phyloP scores from a whole-genome alignment of 2,797 vertebrate species.

The Acridotheres tristis region DNA sequence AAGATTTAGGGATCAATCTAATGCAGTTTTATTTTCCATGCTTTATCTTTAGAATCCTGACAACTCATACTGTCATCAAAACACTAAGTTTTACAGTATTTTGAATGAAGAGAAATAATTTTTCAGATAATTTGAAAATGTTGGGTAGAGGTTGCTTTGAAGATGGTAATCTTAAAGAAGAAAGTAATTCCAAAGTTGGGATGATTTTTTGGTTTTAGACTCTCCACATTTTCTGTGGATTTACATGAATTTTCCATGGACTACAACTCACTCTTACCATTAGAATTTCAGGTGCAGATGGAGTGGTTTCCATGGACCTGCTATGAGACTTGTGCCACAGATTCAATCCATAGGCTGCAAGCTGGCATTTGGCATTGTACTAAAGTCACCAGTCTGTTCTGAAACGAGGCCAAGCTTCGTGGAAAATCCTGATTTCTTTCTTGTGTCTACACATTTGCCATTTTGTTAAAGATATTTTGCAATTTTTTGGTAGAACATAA shows the following conservation, averaged over 20 bases:
- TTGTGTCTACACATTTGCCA: background rate
- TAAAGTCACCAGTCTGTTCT: background rate
- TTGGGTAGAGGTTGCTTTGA: background rate
- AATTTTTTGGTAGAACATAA: background rate
- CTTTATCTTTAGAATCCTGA: background rate
- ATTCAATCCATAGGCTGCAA: background rate
- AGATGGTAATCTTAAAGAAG: background rate
- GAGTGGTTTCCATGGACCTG: background rate
- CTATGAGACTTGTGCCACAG: background rate
- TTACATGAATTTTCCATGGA: background rate
- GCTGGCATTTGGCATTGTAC: background rate
- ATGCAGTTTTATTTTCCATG: background rate
- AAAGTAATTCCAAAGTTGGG: background rate
- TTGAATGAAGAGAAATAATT: background rate
- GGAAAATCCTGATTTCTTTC: background rate
- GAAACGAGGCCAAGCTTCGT: background rate
- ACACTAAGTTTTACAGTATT: background rate
- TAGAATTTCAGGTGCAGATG: background rate
- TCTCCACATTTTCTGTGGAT: background rate
- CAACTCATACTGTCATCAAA: background rate
- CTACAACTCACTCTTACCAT: background rate
- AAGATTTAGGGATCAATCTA: background rate
- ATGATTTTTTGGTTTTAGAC: background rate
- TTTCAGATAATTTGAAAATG: background rate
- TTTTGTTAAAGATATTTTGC: background rate